Conservation (phyloP, 1,140 invertebrate species). For the Tetranychus cinnabarinus region DNA sequence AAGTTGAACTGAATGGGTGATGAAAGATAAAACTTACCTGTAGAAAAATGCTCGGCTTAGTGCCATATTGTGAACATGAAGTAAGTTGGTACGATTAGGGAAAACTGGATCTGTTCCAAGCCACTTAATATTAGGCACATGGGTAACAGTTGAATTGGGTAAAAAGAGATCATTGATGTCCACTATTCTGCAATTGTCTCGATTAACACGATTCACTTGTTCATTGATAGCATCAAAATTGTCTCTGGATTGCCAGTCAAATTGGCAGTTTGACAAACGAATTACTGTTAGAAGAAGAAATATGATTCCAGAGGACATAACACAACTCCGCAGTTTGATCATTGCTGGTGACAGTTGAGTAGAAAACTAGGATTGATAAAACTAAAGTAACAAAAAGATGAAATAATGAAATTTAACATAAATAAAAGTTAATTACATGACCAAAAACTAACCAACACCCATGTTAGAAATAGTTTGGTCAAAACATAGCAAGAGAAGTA, state of each 20-base stretch:
- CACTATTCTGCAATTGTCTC: conserved; percentile 65
- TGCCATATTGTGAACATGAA: conserved; percentile 88
- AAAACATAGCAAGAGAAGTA: too few species aligned
- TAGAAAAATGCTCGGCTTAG: conserved; percentile 79
- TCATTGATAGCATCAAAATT: conserved; percentile 60
- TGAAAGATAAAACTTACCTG: conserved; percentile 19
- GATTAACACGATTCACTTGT: conserved; percentile 46
- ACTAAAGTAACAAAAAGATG: too few species aligned
- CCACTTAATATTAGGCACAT: conserved; percentile 78
- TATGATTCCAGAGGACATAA: too few species aligned
- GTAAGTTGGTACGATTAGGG: conserved; percentile 68
- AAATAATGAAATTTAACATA: too few species aligned
- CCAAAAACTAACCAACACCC: too few species aligned
- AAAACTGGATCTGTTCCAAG: conserved; percentile 84
- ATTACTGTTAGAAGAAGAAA: too few species aligned
- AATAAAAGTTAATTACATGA: too few species aligned
- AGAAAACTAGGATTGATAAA: too few species aligned
- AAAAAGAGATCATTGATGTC: conserved; percentile 60
- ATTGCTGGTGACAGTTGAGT: too few species aligned
- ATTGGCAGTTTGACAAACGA: conserved; percentile 27
- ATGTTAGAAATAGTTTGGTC: too few species aligned
- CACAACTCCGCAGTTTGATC: too few species aligned
- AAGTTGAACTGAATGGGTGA: too few species aligned
- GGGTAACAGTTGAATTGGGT: conserved; percentile 55
- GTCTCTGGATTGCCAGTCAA: conserved; percentile 66